Base-by-base conservation (phyloP, 2,113 vertebrate genomes). In the Rhinogobius similis region DNA sequence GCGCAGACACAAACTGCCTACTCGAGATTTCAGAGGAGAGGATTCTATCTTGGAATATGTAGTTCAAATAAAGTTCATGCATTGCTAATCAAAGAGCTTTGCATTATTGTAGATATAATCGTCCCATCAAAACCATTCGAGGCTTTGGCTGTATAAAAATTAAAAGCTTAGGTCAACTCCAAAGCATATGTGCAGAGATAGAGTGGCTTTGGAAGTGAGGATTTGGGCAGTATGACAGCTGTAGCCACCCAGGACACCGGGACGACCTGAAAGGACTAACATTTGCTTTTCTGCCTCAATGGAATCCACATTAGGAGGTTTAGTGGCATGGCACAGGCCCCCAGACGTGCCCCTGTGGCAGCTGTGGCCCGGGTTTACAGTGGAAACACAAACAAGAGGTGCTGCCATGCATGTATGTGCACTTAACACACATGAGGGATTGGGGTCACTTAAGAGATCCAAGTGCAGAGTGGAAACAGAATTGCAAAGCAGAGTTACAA, bases 261-360 rank as follows among this genome's bases (percentile, higher is more conserved):
- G 62, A 68, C 77, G 80, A 88, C 77, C 78, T 74, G 26, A 20
- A 65, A 76, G 69, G 70, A 85, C 73, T 75, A 87, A 88, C 76
- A 84, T 86, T 89, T 89, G 75, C 72, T 76, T 90, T 87, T 82
- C 85, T 79, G 70, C 76, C 79, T 27, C 76, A 68, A 79, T 88
- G 90, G 90, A 90, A 88, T 90, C 82, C 78, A 82, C 90, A 85
- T 89, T 87, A 83, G 72, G 82, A 80, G 89, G 83, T 90, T 58
- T 84, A 81, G 72, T 41, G 41, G 68, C 86, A 77, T 84, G 74
- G 78, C 78, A 74, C 63, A 52, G 50, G 68, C 69, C 77, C 73
- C 70, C 72, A 70, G 72, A 78, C 32, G 20, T 70, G 82, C 70
- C 71, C 85, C 44, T 62, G 63, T 78, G 79, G 77, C 90, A 91